Evolutionary conservation across 2,113 vertebrate genomes (phyloP).

Genomic region (Nestor notabilis): DNA sequence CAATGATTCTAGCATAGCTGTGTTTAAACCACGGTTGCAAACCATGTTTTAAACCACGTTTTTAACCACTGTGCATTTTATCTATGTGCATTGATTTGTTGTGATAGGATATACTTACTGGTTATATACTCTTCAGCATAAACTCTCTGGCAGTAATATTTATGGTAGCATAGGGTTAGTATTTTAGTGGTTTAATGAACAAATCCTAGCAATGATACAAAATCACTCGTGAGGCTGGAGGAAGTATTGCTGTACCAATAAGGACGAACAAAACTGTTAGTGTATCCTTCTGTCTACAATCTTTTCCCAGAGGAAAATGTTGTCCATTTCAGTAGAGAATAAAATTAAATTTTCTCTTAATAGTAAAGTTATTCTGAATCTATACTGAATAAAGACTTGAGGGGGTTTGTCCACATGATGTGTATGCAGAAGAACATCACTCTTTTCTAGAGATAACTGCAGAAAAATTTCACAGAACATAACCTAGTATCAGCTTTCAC

Average conservation of each 20-base stretch:
- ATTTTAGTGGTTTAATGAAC: background rate
- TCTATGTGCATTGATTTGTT: background rate
- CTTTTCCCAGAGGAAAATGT: background rate
- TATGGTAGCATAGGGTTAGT: background rate
- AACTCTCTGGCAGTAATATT: background rate
- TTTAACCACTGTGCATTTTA: background rate
- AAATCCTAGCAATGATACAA: background rate
- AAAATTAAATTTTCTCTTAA: background rate
- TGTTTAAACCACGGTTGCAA: background rate
- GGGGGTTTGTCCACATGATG: background rate
- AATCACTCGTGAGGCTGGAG: background rate
- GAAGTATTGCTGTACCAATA: background rate
- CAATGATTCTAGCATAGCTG: background rate
- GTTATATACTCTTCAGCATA: background rate
- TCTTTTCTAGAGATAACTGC: background rate
- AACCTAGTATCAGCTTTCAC: background rate
- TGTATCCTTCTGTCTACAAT: background rate
- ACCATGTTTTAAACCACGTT: background rate
- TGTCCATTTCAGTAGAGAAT: background rate
- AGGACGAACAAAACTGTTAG: background rate
- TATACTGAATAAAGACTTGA: background rate
- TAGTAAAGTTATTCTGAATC: background rate
- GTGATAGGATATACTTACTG: background rate
- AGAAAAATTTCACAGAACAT: background rate
- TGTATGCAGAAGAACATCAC: fast-evolving